Percentiles rank a stretch among this genome's conserved stretches.
These are phyloP conservation scores for Falcunculus frontatus DNA, from an alignment of 2,113 vertebrate species.

Conservation along the genomic window DNA sequence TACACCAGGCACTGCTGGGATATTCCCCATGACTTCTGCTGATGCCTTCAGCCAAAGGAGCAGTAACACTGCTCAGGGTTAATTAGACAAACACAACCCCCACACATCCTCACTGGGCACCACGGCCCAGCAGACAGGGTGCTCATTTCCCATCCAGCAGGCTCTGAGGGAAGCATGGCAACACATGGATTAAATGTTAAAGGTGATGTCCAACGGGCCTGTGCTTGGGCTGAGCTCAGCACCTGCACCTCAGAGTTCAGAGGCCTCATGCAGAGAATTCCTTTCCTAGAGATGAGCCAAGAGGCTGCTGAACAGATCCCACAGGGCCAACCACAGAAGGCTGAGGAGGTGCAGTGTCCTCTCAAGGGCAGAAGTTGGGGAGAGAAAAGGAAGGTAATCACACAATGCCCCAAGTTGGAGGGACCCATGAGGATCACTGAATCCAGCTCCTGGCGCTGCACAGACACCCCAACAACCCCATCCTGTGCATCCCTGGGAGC, in stretches of 20 bases:
- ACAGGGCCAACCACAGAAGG: background rate
- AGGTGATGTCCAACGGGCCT: background rate
- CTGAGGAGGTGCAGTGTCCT: background rate
- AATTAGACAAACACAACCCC: background rate
- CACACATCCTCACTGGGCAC: background rate
- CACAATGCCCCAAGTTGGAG: background rate
- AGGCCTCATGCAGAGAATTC: background rate
- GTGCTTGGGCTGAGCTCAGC: background rate
- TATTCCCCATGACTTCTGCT: background rate
- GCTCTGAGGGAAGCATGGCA: background rate
- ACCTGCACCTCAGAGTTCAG: background rate
- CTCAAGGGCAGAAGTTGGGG: background rate
- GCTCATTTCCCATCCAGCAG: background rate
- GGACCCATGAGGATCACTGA: accelerated
- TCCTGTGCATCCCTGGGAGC: background rate
- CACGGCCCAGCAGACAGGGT: background rate
- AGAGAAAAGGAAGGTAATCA: background rate
- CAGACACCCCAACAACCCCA: background rate
- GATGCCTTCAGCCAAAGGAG: background rate
- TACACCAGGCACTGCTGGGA: background rate
- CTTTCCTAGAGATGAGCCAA: background rate
- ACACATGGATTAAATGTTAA: background rate
- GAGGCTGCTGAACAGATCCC: background rate
- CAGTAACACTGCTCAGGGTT: background rate
- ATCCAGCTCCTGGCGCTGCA: background rate